A percentile compares a stretch with the other conserved stretches of the same genome.
Conservation (phyloP, 2,113 vertebrate species). For the Chascanopsetta lugubris region DNA sequence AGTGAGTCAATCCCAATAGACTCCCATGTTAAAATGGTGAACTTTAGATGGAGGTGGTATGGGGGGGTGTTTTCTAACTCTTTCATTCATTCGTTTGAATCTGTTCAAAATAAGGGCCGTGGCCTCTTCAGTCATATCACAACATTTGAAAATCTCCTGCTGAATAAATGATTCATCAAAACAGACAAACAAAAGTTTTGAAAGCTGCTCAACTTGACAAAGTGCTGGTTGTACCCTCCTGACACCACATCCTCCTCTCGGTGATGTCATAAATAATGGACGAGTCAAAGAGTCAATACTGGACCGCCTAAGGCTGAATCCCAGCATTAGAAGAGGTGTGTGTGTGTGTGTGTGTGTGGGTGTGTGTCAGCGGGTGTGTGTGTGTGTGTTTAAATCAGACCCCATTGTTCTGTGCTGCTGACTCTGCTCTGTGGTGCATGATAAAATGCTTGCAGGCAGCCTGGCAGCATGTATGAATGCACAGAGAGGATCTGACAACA, state of each 20-base stretch:
- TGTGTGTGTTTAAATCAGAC: conserved; percentile 27
- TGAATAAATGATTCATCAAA: no score
- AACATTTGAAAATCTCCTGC: no score
- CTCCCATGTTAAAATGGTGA: no score
- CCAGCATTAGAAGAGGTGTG: conserved; percentile 22
- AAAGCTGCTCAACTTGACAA: conserved; percentile 1
- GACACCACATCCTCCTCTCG: conserved; percentile 1
- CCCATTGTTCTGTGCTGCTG: background rate
- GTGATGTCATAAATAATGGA: conserved; percentile 57
- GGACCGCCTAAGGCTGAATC: conserved; percentile 37
- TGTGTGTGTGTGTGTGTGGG: conserved; percentile 23
- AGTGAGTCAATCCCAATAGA: no score
- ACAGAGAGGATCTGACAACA: conserved; percentile 14
- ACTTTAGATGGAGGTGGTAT: no score
- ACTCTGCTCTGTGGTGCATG: background rate
- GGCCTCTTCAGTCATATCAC: no score
- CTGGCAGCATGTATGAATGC: conserved; percentile 3
- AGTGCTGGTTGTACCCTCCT: background rate
- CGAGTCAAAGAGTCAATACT: conserved; percentile 20
- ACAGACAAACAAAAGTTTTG: conserved; percentile 15
- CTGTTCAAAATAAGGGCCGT: no score
- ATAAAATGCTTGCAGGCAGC: conserved; percentile 18
- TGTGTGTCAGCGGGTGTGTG: conserved; percentile 21
- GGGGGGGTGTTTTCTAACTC: no score
- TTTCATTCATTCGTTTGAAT: no score